These are phyloP conservation scores for Myopa testacea DNA, from an alignment of 2,888 invertebrate genomes.

Conservation along the genomic window DNA sequence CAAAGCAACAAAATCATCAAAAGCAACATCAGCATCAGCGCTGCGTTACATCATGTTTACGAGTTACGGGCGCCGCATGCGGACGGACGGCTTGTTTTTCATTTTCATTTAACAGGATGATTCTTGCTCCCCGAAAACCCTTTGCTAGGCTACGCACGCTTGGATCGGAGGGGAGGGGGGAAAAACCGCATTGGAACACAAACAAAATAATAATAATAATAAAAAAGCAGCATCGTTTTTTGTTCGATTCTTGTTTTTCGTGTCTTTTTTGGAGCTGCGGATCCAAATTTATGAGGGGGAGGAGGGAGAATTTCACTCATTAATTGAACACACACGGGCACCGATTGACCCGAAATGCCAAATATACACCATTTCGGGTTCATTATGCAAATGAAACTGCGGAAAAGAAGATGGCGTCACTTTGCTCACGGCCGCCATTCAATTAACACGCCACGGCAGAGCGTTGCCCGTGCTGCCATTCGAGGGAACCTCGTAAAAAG, in stretches of 20 bases:
- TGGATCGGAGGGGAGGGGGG: neutral
- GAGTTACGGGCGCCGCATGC: constrained; percentile 35
- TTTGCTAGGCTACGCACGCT: neutral
- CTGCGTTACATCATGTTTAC: constrained; percentile 40
- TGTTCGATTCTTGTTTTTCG: neutral
- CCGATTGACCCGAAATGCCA: constrained; percentile 17
- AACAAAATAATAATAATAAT: constrained; percentile 8
- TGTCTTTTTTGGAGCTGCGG: neutral
- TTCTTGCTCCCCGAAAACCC: constrained; percentile 18
- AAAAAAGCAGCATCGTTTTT: neutral
- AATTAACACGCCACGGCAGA: constrained; percentile 55
- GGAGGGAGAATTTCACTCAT: constrained; percentile 22
- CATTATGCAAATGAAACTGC: constrained; percentile 38
- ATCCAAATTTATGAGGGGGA: constrained; percentile 18
- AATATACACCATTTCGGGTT: constrained; percentile 13
- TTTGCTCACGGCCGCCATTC: constrained; percentile 64
- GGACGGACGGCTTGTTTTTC: constrained; percentile 24
- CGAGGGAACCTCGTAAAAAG: neutral
- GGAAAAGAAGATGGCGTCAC: constrained; percentile 57
- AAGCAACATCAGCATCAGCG: constrained; percentile 37
- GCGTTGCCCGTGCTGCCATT: neutral
- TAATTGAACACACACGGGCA: constrained; percentile 30
- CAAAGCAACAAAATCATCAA: neutral
- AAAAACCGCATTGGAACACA: constrained; percentile 17
- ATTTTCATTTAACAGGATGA: constrained; percentile 25